A percentile compares a stretch with the other conserved stretches of the same genome.
Conservation (phyloP, 2,113 vertebrate genomes). For the Pterocles orientalis region DNA sequence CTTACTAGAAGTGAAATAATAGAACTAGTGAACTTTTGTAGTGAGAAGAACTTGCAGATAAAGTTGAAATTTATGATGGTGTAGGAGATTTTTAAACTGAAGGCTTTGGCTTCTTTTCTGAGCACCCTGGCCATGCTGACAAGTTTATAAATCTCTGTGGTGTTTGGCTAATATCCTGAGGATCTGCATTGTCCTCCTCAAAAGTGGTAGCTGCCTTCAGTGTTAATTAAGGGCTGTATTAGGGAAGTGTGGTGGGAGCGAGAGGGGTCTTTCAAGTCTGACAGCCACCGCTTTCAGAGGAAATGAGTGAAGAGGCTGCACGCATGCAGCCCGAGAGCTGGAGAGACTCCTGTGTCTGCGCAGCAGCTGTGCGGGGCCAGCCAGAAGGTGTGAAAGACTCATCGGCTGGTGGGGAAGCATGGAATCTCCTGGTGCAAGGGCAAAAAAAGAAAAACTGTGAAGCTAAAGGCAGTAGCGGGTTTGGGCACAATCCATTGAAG, state of each 20-base stretch:
- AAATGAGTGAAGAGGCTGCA: background rate
- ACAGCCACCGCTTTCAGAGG: background rate
- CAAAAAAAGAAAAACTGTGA: background rate
- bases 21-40: background rate
- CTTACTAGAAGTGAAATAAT: slow-evolving; percentile 12
- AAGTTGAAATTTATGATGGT: background rate
- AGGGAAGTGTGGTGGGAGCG: background rate
- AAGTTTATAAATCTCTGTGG: background rate
- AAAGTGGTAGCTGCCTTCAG: slow-evolving; percentile 3
- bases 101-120: background rate
- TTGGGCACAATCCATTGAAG: background rate
- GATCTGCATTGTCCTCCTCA: background rate
- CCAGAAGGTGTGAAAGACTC: background rate
- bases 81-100: slow-evolving; percentile 10
- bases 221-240: slow-evolving; percentile 13
- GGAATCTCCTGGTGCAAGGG: background rate
- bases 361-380: background rate
- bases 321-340: accelerated
- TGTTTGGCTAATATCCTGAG: background rate
- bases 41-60: slow-evolving; percentile 15
- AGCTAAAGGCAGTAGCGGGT: background rate
- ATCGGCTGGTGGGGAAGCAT: background rate
- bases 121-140: background rate
- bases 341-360: accelerated
- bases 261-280: background rate